Evolutionary conservation across 1,140 invertebrate genomes (phyloP).

Genomic region (Drosophila ananassae): DNA sequence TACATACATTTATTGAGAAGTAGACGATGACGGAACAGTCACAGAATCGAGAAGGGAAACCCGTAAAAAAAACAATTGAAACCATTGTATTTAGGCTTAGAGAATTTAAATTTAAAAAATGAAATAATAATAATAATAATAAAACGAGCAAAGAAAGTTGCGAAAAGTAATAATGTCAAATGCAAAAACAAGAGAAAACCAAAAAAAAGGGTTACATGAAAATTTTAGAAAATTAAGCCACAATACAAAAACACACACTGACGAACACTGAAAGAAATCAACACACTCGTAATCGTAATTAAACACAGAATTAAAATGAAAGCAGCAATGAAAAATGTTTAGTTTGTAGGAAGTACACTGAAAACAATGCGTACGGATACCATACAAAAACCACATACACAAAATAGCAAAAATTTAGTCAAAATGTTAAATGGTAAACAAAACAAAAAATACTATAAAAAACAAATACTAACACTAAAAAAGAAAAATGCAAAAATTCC

Average conservation of each 20-base stretch:
- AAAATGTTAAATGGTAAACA: constrained; percentile 77
- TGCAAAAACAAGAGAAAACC: constrained; percentile 38
- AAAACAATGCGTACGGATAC: constrained; percentile 51
- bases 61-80: constrained; percentile 69
- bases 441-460: constrained; percentile 25
- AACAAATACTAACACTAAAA: constrained; percentile 2
- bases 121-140: constrained; percentile 7
- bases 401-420: constrained; percentile 78
- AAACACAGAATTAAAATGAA: constrained; percentile 43
- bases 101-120: constrained; percentile 64
- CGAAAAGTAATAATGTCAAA: constrained; percentile 39
- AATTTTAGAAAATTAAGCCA: constrained; percentile 70
- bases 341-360: constrained; percentile 75
- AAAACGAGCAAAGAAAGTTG: constrained; percentile 48
- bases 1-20: constrained; percentile 63
- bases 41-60: constrained; percentile 34
- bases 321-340: constrained; percentile 70
- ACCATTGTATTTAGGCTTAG: constrained; percentile 77
- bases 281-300: constrained; percentile 52
- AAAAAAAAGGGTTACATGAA: constrained; percentile 30
- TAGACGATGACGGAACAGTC: constrained; percentile 29
- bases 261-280: constrained; percentile 40
- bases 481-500: constrained; percentile 37
- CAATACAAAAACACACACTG: constrained; percentile 30
- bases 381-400: constrained; percentile 41